Conservation (phyloP, 2,797 vertebrate species). For the Remorina albescens region DNA sequence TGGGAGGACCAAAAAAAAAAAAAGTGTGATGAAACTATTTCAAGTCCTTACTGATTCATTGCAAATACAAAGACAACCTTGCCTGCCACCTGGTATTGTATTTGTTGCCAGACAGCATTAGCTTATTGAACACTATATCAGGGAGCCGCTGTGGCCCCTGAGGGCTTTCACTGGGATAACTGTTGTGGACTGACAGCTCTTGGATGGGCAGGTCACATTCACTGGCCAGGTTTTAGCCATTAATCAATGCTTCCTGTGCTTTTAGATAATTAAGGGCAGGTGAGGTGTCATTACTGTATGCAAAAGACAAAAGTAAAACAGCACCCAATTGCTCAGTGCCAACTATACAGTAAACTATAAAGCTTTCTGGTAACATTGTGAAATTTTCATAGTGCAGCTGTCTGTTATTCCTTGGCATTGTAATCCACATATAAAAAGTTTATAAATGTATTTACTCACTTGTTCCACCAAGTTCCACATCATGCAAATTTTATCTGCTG, state of each 20-base stretch:
- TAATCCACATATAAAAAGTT: not conserved
- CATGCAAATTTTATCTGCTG: not conserved
- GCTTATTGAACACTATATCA: conserved; percentile 64
- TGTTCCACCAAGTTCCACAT: not conserved
- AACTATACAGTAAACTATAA: not conserved
- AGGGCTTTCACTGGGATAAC: conserved; percentile 47
- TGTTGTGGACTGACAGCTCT: conserved; percentile 58
- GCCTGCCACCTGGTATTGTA: conserved; percentile 43
- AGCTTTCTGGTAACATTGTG: not conserved
- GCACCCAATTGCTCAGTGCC: not conserved
- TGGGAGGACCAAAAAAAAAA: not conserved
- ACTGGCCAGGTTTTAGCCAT: conserved; percentile 37
- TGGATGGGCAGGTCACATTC: conserved; percentile 52
- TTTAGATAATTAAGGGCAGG: conserved; percentile 71
- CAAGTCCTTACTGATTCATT: conserved; percentile 39
- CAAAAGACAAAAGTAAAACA: conserved; percentile 36
- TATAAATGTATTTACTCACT: not conserved
- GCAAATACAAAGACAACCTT: conserved; percentile 27
- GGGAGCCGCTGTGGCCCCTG: conserved; percentile 21
- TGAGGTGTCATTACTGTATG: conserved; percentile 55
- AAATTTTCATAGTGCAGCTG: not conserved
- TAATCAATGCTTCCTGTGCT: conserved; percentile 63
- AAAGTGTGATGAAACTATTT: conserved; percentile 14
- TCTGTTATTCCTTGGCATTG: not conserved
- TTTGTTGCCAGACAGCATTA: conserved; percentile 70